These are phyloP conservation scores for Drosophila recens DNA, from an alignment of 2,888 invertebrate genomes.

Conservation along the genomic window DNA sequence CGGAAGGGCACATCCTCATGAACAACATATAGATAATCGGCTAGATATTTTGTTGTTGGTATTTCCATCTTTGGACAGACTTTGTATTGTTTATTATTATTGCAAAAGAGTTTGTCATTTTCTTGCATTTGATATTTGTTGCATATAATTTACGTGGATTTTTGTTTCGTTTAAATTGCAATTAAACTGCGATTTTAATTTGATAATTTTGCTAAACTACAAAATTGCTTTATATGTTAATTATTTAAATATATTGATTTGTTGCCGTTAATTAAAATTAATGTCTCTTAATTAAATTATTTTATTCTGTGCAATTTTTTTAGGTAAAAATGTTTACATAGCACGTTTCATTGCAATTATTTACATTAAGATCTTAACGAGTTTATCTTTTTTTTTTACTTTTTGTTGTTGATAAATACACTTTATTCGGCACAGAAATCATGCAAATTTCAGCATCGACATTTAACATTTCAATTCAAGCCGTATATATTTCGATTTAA, in stretches of 20 bases:
- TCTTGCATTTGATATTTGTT: slow-evolving; percentile 83
- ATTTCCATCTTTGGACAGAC: slow-evolving; percentile 85
- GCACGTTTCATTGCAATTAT: slow-evolving; percentile 5
- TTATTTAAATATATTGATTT: not conserved
- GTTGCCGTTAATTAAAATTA: not conserved
- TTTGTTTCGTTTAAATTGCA: not conserved
- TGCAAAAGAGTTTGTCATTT: slow-evolving; percentile 84
- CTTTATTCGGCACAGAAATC: slow-evolving; percentile 24
- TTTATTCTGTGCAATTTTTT: not conserved
- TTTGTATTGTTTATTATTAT: slow-evolving; percentile 81
- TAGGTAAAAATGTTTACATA: not conserved
- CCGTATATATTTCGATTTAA: not conserved
- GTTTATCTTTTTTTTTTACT: slow-evolving; percentile 9
- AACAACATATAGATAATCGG: slow-evolving; percentile 85
- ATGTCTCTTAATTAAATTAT: not conserved
- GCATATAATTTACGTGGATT: slow-evolving; percentile 52
- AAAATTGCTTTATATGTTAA: slow-evolving; percentile 6
- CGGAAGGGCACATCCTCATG: slow-evolving; percentile 85
- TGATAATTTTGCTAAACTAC: not conserved
- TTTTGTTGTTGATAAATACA: slow-evolving; percentile 18
- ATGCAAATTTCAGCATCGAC: slow-evolving; percentile 43
- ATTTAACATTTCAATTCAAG: slow-evolving; percentile 37
- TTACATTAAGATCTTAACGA: not conserved
- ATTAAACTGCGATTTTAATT: slow-evolving; percentile 13
- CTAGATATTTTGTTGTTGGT: slow-evolving; percentile 85